These are phyloP conservation scores for Myiotriccus ornatus DNA, from an alignment of 2,797 vertebrate species.

Conservation along the genomic window DNA sequence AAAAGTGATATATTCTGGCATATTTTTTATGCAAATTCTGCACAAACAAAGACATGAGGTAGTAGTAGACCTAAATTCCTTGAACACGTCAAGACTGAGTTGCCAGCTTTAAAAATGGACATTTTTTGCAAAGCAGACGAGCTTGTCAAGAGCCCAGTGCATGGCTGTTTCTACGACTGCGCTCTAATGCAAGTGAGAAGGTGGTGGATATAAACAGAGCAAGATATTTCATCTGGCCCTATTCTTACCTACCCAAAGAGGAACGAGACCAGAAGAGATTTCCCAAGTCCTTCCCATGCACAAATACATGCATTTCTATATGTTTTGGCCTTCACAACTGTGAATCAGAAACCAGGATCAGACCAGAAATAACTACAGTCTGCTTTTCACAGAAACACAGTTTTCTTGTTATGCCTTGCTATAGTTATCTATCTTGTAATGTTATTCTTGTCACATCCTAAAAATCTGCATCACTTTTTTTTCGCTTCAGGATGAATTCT, in stretches of 20 bases:
- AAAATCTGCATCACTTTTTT: conserved; percentile 10
- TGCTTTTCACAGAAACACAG: conserved; percentile 47
- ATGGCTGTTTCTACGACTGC: background rate
- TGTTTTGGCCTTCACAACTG: background rate
- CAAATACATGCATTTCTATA: background rate
- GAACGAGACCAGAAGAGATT: background rate
- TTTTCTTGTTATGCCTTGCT: conserved; percentile 42
- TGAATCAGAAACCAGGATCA: conserved; percentile 32
- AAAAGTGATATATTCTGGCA: background rate
- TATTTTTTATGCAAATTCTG: background rate
- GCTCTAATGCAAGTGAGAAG: background rate
- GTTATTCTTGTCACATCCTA: conserved; percentile 26
- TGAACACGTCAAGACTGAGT: background rate
- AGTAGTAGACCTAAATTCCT: background rate
- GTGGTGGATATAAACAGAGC: background rate
- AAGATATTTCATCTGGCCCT: background rate
- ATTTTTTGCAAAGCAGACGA: background rate
- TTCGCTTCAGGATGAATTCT: background rate
- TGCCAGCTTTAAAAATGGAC: background rate
- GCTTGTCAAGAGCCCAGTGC: background rate
- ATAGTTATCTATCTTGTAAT: conserved; percentile 13
- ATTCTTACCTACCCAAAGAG: background rate
- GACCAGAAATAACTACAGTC: conserved; percentile 36
- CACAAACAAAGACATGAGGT: background rate
- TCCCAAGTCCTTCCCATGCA: background rate